These are phyloP conservation scores for Tyto alba DNA, from an alignment of 2,113 vertebrate genomes.

Conservation along the genomic window DNA sequence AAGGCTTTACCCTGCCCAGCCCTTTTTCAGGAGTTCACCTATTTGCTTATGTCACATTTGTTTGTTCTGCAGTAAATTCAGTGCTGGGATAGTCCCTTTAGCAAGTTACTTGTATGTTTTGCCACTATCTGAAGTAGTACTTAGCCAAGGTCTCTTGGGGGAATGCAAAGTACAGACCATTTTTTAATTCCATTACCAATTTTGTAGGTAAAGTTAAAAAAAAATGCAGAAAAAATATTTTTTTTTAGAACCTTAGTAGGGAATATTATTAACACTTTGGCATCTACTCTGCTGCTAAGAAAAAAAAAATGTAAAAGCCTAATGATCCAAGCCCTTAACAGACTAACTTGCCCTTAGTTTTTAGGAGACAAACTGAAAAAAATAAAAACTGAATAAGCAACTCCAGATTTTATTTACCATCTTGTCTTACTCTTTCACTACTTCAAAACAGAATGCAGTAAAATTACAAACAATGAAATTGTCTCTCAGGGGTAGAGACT, in stretches of 20 bases:
- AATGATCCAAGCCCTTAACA: neutral
- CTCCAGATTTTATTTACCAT: neutral
- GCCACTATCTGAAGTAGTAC: neutral
- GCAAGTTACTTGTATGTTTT: neutral
- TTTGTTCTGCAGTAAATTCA: slow-evolving; percentile 61
- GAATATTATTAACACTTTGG: neutral
- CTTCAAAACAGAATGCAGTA: neutral
- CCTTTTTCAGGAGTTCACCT: slow-evolving; percentile 35
- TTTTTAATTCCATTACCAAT: neutral
- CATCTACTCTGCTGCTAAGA: neutral
- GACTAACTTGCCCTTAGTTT: neutral
- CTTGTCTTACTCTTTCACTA: neutral
- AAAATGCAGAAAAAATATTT: neutral
- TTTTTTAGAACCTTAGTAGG: neutral
- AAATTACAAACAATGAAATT: neutral
- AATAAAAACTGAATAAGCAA: neutral
- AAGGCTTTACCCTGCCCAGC: neutral
- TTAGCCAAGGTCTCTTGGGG: neutral
- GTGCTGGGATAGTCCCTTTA: neutral
- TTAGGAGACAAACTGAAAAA: neutral
- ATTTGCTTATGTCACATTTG: slow-evolving; percentile 46
- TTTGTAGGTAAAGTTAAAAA: neutral
- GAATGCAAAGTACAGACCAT: neutral
- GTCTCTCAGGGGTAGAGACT: neutral
- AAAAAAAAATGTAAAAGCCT: neutral